Evolutionary conservation across 2,888 invertebrate species (phyloP).

Genomic region (Oxytorus armatus): DNA sequence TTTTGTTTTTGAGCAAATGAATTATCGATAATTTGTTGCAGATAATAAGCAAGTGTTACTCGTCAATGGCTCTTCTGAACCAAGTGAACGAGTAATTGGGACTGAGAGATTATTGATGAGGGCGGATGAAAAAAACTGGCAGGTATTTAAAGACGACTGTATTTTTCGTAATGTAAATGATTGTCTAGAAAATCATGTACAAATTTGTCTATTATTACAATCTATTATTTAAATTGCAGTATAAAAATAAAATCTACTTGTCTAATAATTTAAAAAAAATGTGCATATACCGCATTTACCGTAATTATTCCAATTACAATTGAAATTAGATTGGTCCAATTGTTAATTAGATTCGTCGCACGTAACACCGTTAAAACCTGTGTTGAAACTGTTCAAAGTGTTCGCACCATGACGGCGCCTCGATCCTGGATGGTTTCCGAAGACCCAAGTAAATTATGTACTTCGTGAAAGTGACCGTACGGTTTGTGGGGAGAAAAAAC

Average conservation of each 20-base stretch:
- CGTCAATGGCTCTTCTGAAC: conserved; percentile 65
- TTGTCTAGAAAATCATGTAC: neutral
- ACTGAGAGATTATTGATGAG: neutral
- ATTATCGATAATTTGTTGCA: conserved; percentile 13
- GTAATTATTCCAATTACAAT: neutral
- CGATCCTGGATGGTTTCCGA: neutral
- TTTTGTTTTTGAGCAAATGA: neutral
- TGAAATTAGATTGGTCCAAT: neutral
- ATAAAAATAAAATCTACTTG: too few species aligned
- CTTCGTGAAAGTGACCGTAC: conserved; percentile 1
- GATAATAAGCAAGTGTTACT: conserved; percentile 69
- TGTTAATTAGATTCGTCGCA: too few species aligned
- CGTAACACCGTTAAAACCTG: neutral
- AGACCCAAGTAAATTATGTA: neutral
- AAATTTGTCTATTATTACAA: neutral
- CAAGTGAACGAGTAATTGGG: conserved; percentile 59
- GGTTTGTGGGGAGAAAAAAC: conserved; percentile 4
- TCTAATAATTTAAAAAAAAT: neutral
- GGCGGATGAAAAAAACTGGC: neutral
- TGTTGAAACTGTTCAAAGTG: neutral
- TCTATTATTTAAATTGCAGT: neutral
- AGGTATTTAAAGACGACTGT: neutral
- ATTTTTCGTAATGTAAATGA: neutral
- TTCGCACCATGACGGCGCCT: neutral
- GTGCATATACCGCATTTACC: neutral